Evolutionary conservation across 2,888 invertebrate genomes (phyloP).

Genomic region (Nudaria mundana): DNA sequence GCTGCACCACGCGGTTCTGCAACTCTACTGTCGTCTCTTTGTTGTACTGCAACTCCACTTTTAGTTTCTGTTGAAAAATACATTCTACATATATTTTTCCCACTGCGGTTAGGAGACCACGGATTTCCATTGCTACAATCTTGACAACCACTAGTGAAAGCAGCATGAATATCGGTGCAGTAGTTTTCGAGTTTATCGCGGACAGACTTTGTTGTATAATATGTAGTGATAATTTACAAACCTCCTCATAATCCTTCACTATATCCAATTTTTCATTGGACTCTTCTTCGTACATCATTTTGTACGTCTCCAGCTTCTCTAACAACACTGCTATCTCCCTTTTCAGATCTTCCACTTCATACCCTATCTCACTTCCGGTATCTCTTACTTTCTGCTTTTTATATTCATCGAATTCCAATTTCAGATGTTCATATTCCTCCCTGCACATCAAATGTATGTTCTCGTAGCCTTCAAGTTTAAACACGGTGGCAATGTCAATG

Average conservation of each 20-base stretch:
- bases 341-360: conserved; percentile 72
- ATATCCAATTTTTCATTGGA: conserved; percentile 83
- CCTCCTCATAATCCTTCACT: conserved; percentile 80
- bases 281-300: conserved; percentile 82
- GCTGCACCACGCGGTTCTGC: conserved; percentile 51
- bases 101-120: no score
- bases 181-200: no score
- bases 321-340: conserved; percentile 84
- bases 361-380: conserved; percentile 38
- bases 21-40: conserved; percentile 60
- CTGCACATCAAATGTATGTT: conserved; percentile 81
- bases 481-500: conserved; percentile 80
- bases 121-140: no score
- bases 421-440: conserved; percentile 83
- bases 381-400: conserved; percentile 67
- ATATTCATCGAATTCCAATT: conserved; percentile 85
- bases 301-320: conserved; percentile 84
- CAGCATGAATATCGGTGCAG: no score
- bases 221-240: conserved; percentile 25
- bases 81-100: neutral
- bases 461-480: conserved; percentile 66
- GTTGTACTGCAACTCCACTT: conserved; percentile 63
- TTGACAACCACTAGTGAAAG: no score
- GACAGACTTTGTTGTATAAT: neutral
- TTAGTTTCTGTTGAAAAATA: conserved; percentile 51